Evolutionary conservation across 2,113 vertebrate genomes (phyloP).

Genomic region (Dromaius novaehollandiae): DNA sequence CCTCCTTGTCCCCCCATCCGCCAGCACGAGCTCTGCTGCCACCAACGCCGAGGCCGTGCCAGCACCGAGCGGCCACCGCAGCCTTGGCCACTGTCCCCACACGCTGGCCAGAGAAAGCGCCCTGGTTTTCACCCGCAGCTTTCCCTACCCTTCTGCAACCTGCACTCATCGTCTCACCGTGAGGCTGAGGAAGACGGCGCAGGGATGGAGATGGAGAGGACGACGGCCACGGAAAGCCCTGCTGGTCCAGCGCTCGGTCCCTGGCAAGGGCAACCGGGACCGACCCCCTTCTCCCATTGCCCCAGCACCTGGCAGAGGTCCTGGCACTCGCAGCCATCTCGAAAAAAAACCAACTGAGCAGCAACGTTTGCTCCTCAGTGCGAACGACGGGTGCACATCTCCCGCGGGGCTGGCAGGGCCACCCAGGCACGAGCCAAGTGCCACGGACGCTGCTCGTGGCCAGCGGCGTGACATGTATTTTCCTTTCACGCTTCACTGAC

Average conservation of each 20-base stretch:
- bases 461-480: too few species aligned
- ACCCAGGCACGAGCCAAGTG: too few species aligned
- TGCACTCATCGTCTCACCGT: background rate
- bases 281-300: background rate
- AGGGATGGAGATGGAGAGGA: background rate
- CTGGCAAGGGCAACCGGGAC: background rate
- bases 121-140: background rate
- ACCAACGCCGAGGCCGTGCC: too few species aligned
- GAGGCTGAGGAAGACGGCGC: background rate
- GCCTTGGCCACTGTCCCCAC: background rate
- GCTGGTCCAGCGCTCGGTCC: background rate
- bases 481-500: too few species aligned
- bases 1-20: too few species aligned
- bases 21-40: too few species aligned
- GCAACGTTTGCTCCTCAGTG: background rate
- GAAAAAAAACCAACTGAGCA: background rate
- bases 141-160: too few species aligned
- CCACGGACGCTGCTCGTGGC: too few species aligned
- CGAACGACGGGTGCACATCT: background rate
- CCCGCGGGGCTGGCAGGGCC: background rate
- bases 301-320: background rate
- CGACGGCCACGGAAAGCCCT: background rate
- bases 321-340: background rate
- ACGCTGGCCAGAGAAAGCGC: rapidly evolving
- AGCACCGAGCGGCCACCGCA: too few species aligned